Evolutionary conservation across 1,140 invertebrate species (phyloP), one percentile per base, ranked within the genome.

Genomic region (Aphelenchoides avenae): DNA sequence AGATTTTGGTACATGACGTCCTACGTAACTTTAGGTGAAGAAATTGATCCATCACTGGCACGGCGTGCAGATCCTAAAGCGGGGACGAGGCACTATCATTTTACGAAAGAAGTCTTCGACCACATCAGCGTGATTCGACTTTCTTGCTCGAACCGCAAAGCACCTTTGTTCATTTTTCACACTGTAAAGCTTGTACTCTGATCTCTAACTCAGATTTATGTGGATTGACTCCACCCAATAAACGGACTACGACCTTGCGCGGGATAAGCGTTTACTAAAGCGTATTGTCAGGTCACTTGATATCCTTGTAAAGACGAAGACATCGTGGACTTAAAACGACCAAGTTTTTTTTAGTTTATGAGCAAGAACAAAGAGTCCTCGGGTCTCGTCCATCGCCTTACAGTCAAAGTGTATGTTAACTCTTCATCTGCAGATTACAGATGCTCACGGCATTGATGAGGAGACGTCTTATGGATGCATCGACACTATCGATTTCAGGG

Each of bases 61-160:
- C 26, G 37, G 37, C 36, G 41, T 61, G 7, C 44, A 49, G 44
- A 49, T 61, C 20, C 30, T 61, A 7, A 61, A 61, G 29, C 58
- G 55, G 1, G 58, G 58, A 13, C 34, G 54, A 30, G 58, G 58
- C 11, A 58, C 53, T 30, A 15, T 49, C 24, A 15, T 22, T 48
- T 33, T 1, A 48, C 13, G 30, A 33, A 2, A 11, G 4, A n/a
- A 48, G 11, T 46, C 41, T 49, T 37, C 42, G 31, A 11, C 34
- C 1, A 3, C 6, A 24, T 22, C 42, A 39, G 24, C 11, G 3
- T 36, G 11, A n/a, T 36, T 36, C 11, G 34, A 11, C n/a, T 36
- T n/a, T 36, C n/a, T 13, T n/a, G 11, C 34, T 36, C n/a, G 11
- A 51, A 18, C 22, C 15, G 9, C 27, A 15, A 7, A 39, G 2